Base-by-base conservation (phyloP, 2,797 vertebrate genomes). In the Eulemur albifrons region DNA sequence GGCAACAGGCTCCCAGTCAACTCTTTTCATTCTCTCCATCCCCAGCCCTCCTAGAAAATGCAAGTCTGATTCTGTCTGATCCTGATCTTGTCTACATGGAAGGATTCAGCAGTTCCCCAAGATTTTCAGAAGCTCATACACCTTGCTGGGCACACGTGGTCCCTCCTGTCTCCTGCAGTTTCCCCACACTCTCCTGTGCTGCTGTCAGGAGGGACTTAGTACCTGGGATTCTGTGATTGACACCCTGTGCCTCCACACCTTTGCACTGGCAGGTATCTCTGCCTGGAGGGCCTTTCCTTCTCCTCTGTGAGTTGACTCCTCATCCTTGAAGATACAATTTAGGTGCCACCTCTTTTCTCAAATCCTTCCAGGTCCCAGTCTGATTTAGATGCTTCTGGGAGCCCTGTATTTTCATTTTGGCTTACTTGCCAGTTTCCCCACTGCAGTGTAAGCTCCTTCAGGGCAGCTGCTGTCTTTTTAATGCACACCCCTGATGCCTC, bases 31-130 rank as follows among this genome's bases (percentile, higher is more conserved):
- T 88, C 63, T 80, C 25, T 63, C 32, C 77, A 94, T 61, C 38
- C 61, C 73, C 32, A 40, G 81, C 50, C 79, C 59, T 90, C 77
- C 90, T 63, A 65, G 54, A 92, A 88, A 91, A 88, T 73, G 80
- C 77, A 69, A 50, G 77, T 86, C 87, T 38, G 38, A 75, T 4
- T 35, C 87, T 27, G 18, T 88, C 70, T 57, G 17, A 23, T 52
- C 75, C 88, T 67, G 35, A 69, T 67, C 57, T 43, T 61, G 17
- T 77, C 76, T 90, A 0, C 1, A 13, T 72, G 81, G 77, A 84
- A 84, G 54, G 90, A 90, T 72, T 86, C 69, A 54, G 38, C 83
- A 86, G 57, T 82, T 92, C 32, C 57, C 93, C 63, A n/a, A 27
- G 80, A 80, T 80, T 72, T 90, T 43, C 32, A 61, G 59, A 81